Percentiles rank a stretch among this genome's conserved stretches.
Evolutionary conservation across 92 coral and sea anemone genomes (phyloP).

Genomic region (Porites rus): DNA sequence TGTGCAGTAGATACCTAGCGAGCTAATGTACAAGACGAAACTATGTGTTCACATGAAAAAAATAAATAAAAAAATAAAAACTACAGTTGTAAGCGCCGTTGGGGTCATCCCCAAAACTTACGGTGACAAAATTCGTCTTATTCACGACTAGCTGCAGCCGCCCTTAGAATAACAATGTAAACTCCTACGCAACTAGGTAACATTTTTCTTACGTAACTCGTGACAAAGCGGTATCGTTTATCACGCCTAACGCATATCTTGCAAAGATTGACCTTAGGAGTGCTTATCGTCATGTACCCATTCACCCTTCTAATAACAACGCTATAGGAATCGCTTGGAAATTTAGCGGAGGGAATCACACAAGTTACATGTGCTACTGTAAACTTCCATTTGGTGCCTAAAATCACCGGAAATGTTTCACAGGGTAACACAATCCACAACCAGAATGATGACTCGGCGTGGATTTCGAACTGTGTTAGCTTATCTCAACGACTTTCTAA

Average conservation of each 20-base stretch:
- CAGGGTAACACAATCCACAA: neutral
- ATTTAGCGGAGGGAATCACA: constrained; percentile 20
- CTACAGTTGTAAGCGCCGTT: constrained; percentile 45
- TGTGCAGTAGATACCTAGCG: neutral
- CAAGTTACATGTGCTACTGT: neutral
- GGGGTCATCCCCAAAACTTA: constrained; percentile 59
- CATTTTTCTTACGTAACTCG: constrained; percentile 26
- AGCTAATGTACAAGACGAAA: neutral
- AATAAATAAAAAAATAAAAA: too few species aligned
- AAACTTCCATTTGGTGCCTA: neutral
- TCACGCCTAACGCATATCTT: constrained; percentile 37
- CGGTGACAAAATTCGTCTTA: constrained; percentile 32
- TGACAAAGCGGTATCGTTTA: constrained; percentile 25
- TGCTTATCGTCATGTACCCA: constrained; percentile 46
- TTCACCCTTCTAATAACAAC: constrained; percentile 41
- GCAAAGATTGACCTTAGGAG: constrained; percentile 54
- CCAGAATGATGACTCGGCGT: constrained; percentile 39
- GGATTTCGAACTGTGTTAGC: constrained; percentile 42
- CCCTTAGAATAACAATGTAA: constrained; percentile 35
- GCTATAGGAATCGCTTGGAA: constrained; percentile 31
- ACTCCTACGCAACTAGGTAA: constrained; percentile 36
- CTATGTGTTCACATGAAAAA: neutral
- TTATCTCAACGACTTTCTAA: constrained; percentile 57
- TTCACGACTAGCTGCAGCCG: constrained; percentile 58
- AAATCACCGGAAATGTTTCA: neutral